A percentile compares a stretch with the other conserved stretches of the same genome.
Evolutionary conservation across 2,888 invertebrate species (phyloP).

Genomic region (Drosophila atripex): DNA sequence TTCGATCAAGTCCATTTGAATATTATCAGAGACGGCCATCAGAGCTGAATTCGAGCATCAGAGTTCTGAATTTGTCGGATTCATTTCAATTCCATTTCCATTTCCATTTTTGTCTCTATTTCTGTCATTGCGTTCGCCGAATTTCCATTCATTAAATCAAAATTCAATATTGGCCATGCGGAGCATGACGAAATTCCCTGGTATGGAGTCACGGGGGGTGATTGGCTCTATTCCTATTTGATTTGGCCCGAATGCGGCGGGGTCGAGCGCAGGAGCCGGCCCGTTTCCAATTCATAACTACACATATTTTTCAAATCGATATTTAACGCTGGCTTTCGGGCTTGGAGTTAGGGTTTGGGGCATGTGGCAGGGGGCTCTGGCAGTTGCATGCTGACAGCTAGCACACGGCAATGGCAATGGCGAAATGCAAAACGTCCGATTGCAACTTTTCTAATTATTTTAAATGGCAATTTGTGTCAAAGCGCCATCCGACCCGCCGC

Average conservation of each 20-base stretch:
- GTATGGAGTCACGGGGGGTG: slow-evolving; percentile 8
- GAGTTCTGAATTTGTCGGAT: slow-evolving; percentile 30
- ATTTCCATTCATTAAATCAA: slow-evolving; percentile 79
- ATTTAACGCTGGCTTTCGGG: slow-evolving; percentile 59
- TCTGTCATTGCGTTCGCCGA: slow-evolving; percentile 57
- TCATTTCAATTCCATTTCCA: slow-evolving; percentile 36
- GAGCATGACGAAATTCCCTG: slow-evolving; percentile 45
- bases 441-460: slow-evolving; percentile 77
- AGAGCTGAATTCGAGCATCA: slow-evolving; percentile 7
- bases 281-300: slow-evolving; percentile 68
- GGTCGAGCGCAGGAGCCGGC: slow-evolving; percentile 21
- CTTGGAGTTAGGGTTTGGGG: background rate
- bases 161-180: slow-evolving; percentile 76
- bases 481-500: slow-evolving; percentile 43
- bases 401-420: slow-evolving; percentile 35
- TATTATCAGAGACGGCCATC: slow-evolving; percentile 38
- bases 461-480: slow-evolving; percentile 75
- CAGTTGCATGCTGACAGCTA: slow-evolving; percentile 51
- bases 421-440: slow-evolving; percentile 42
- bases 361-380: slow-evolving; percentile 1
- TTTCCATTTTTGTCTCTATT: slow-evolving; percentile 21
- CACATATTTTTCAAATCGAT: slow-evolving; percentile 74
- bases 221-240: slow-evolving; percentile 69
- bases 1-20: slow-evolving; percentile 46
- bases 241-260: slow-evolving; percentile 49